These are phyloP conservation scores for Melanostoma scalare DNA, from an alignment of 2,888 invertebrate species.

Conservation along the genomic window DNA sequence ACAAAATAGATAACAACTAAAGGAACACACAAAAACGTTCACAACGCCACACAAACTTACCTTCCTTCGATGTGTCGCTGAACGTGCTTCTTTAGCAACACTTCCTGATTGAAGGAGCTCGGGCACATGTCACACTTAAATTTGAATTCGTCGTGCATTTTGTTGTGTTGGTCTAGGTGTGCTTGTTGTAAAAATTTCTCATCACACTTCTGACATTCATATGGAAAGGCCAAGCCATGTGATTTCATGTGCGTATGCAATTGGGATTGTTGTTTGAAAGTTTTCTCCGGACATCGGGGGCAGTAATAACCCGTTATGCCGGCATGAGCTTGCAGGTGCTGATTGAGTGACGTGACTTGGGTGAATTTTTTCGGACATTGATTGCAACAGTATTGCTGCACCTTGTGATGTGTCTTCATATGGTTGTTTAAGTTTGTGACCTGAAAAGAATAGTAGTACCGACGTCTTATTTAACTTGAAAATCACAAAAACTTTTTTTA, in stretches of 20 bases:
- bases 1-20: conserved; percentile 25
- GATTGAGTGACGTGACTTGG: conserved; percentile 82
- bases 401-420: conserved; percentile 82
- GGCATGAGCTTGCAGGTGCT: conserved; percentile 82
- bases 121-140: conserved; percentile 82
- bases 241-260: conserved; percentile 82
- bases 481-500: neutral
- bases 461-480: neutral
- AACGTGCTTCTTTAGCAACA: conserved; percentile 81
- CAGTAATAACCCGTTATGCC: conserved; percentile 82
- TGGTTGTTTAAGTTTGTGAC: conserved; percentile 82
- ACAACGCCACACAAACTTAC: conserved; percentile 66
- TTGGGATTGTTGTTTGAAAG: conserved; percentile 82
- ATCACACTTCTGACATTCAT: conserved; percentile 81
- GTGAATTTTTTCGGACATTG: conserved; percentile 82
- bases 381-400: conserved; percentile 82
- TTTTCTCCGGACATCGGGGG: conserved; percentile 82
- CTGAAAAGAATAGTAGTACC: conserved; percentile 70
- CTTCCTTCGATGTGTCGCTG: conserved; percentile 82
- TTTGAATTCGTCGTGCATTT: conserved; percentile 82
- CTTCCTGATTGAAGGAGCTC: conserved; percentile 82
- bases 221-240: conserved; percentile 81
- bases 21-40: conserved; percentile 2
- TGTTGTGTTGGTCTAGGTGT: conserved; percentile 81
- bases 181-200: conserved; percentile 82